These are phyloP conservation scores for Acleris cristana DNA, from an alignment of 2,888 invertebrate species.

Conservation along the genomic window DNA sequence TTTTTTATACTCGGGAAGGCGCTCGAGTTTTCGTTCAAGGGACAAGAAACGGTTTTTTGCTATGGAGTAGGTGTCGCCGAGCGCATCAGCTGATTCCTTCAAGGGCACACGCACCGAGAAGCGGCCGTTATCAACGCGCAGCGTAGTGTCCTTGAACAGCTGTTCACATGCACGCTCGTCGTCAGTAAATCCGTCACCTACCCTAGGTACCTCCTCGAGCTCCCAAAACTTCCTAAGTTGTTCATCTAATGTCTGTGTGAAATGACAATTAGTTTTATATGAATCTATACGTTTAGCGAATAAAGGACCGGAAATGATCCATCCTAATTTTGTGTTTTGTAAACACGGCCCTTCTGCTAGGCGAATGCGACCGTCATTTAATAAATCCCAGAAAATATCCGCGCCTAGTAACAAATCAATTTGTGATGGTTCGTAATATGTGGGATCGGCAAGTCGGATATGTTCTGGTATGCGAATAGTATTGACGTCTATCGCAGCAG, in stretches of 20 bases:
- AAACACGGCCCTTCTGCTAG: neutral
- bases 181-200: neutral
- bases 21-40: neutral
- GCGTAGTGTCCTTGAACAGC: conserved; percentile 3
- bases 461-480: neutral
- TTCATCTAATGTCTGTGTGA: neutral
- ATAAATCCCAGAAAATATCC: neutral
- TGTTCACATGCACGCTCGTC: conserved; percentile 1
- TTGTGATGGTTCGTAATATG: neutral
- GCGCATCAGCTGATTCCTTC: neutral
- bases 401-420: neutral
- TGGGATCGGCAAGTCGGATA: neutral
- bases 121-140: neutral
- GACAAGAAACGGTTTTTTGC: neutral
- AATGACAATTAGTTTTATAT: neutral
- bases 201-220: conserved; percentile 1
- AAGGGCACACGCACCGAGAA: neutral
- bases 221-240: conserved; percentile 1
- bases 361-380: neutral
- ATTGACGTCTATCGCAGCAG: neutral
- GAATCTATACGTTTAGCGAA: neutral
- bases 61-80: neutral
- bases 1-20: neutral
- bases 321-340: neutral
- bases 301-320: neutral